Conservation (phyloP, 2,797 vertebrate species). For the Microctenopoma stevenorrisi region DNA sequence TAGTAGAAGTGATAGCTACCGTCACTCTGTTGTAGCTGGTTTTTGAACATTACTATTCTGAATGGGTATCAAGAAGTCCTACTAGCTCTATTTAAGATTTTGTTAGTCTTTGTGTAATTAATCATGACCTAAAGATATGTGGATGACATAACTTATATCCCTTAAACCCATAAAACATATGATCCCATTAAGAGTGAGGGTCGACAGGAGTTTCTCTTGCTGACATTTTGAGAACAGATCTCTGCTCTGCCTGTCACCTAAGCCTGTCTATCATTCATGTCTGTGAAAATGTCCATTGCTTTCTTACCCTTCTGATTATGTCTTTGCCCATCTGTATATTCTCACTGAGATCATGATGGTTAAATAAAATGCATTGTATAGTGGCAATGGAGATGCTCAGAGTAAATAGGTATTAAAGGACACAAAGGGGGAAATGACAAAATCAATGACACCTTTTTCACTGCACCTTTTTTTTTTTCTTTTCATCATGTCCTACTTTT, state of each 20-base stretch:
- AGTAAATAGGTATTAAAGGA: slow-evolving; percentile 32
- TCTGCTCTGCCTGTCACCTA: not conserved
- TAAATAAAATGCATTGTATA: slow-evolving; percentile 13
- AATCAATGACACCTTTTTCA: slow-evolving; percentile 67
- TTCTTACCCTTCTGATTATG: slow-evolving; percentile 3
- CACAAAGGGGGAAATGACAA: slow-evolving; percentile 40
- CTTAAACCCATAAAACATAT: not conserved
- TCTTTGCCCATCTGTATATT: too few relatives aligned
- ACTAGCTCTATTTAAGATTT: not conserved
- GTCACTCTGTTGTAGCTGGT: not conserved
- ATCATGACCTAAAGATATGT: not conserved
- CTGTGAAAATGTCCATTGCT: not conserved
- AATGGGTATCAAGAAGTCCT: not conserved
- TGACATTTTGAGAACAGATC: slow-evolving; percentile 1
- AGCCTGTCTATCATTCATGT: not conserved
- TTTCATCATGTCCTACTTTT: slow-evolving; percentile 67
- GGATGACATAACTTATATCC: not conserved
- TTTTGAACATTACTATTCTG: not conserved
- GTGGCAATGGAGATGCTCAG: slow-evolving; percentile 45
- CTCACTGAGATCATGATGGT: not conserved
- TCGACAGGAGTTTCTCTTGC: not conserved
- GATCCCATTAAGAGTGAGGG: not conserved
- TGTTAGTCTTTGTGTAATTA: not conserved
- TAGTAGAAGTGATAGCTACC: not conserved
- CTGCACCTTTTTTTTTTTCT: slow-evolving; percentile 37